These are phyloP conservation scores for Argyresthia goedartella DNA, from an alignment of 2,888 invertebrate genomes.

Conservation along the genomic window DNA sequence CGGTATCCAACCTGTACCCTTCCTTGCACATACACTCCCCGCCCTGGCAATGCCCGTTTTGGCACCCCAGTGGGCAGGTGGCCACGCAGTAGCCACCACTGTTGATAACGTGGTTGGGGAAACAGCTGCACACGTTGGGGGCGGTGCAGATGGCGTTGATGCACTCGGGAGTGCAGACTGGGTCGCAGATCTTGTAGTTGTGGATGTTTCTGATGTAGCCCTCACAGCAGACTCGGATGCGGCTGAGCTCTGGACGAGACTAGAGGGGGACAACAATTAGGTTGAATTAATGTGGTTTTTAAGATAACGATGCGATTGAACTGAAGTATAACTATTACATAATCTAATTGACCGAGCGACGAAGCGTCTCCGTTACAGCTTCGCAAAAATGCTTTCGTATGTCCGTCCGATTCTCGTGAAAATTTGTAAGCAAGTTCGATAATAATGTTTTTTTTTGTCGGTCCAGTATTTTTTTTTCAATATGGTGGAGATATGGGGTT, in stretches of 20 bases:
- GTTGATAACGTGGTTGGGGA: conserved; percentile 68
- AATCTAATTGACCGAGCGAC: too few relatives aligned
- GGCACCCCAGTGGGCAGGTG: conserved; percentile 76
- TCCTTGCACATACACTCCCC: conserved; percentile 75
- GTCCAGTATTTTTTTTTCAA: too few relatives aligned
- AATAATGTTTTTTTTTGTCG: too few relatives aligned
- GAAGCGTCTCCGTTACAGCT: too few relatives aligned
- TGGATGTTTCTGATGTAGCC: conserved; percentile 76
- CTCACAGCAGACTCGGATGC: conserved; percentile 78
- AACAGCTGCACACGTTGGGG: conserved; percentile 75
- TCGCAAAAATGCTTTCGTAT: too few relatives aligned
- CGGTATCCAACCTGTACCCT: conserved; percentile 66
- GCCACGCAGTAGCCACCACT: conserved; percentile 67
- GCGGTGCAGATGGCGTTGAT: conserved; percentile 74
- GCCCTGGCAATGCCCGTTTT: conserved; percentile 74
- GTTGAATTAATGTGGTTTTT: too few relatives aligned
- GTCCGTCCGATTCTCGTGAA: too few relatives aligned
- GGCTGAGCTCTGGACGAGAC: conserved; percentile 74
- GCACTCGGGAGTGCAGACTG: conserved; percentile 73
- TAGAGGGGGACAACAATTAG: conserved; percentile 29
- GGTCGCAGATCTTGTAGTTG: conserved; percentile 69
- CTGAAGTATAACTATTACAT: too few relatives aligned
- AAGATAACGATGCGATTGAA: too few relatives aligned
- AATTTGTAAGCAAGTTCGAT: too few relatives aligned
- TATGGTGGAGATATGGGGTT: too few relatives aligned